phyloP scores from a whole-genome alignment of 2,797 vertebrate genomes.

The Mormyrops attenuatus region DNA sequence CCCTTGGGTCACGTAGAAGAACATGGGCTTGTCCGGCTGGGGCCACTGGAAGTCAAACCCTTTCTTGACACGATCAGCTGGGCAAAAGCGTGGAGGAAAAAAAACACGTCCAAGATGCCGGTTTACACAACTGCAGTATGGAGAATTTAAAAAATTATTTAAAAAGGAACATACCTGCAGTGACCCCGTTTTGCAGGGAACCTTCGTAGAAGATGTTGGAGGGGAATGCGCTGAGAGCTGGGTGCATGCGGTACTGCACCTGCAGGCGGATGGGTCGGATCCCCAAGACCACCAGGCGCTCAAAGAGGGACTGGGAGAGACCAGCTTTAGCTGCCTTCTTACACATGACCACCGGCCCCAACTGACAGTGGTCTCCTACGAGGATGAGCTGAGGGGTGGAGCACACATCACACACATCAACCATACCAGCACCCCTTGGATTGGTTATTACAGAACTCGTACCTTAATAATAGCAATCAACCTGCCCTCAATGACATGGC shows the following conservation, averaged over 20 bases:
- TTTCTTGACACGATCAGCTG: constrained; percentile 96
- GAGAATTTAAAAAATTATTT: neutral
- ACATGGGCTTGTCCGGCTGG: constrained; percentile 97
- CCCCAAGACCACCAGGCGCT: constrained; percentile 92
- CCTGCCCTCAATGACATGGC: neutral
- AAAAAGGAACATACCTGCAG: constrained; percentile 68
- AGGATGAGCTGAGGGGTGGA: constrained; percentile 75
- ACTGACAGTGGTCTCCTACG: constrained; percentile 96
- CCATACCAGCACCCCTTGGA: neutral
- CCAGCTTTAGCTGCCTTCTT: constrained; percentile 97
- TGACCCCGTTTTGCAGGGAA: constrained; percentile 93
- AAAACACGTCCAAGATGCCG: neutral
- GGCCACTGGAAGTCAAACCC: constrained; percentile 99
- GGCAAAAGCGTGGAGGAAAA: neutral
- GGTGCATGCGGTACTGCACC: constrained; percentile 98
- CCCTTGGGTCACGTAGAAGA: constrained; percentile 97
- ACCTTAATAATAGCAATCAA: neutral
- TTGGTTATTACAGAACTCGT: neutral
- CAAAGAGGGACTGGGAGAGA: constrained; percentile 90
- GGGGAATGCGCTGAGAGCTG: constrained; percentile 93
- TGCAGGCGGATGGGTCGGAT: constrained; percentile 95
- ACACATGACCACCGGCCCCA: constrained; percentile 97
- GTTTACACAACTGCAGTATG: neutral
- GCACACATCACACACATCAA: neutral
- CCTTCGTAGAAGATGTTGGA: constrained; percentile 99